phyloP scores from a whole-genome alignment of 2,113 vertebrate species.

The Nycticorax nycticorax region DNA sequence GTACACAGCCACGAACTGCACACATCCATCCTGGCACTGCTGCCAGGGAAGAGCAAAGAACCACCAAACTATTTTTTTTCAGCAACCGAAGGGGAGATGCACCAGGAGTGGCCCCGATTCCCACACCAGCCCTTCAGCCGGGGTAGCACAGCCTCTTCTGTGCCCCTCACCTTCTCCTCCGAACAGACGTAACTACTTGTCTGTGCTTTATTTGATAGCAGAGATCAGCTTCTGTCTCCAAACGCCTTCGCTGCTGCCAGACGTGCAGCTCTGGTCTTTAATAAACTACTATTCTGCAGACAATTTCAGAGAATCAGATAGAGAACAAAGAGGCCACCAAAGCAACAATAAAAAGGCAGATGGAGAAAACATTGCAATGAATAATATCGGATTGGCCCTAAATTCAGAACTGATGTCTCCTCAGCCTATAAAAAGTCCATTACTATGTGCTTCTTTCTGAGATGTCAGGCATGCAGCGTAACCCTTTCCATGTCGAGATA shows the following conservation, averaged over 20 bases:
- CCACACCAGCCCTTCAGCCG: neutral
- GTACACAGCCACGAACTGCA: neutral
- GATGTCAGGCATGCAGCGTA: neutral
- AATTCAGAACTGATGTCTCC: slow-evolving; percentile 1
- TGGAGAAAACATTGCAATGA: neutral
- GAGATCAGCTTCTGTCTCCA: neutral
- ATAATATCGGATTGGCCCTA: neutral
- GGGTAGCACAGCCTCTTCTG: neutral
- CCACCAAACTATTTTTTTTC: neutral
- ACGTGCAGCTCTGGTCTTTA: neutral
- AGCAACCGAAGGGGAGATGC: neutral
- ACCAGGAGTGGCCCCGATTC: neutral
- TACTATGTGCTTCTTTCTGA: neutral
- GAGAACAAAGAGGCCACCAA: neutral
- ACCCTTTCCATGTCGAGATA: neutral
- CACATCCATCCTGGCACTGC: neutral
- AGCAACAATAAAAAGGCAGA: slow-evolving; percentile 16
- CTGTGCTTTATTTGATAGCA: neutral
- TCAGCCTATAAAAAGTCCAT: neutral
- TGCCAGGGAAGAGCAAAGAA: neutral
- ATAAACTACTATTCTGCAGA: neutral
- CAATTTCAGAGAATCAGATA: neutral
- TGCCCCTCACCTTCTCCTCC: neutral
- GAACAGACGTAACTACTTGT: neutral
- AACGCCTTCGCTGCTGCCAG: neutral